These are phyloP conservation scores for Adela reaumurella DNA, from an alignment of 2,888 invertebrate genomes.

Conservation along the genomic window DNA sequence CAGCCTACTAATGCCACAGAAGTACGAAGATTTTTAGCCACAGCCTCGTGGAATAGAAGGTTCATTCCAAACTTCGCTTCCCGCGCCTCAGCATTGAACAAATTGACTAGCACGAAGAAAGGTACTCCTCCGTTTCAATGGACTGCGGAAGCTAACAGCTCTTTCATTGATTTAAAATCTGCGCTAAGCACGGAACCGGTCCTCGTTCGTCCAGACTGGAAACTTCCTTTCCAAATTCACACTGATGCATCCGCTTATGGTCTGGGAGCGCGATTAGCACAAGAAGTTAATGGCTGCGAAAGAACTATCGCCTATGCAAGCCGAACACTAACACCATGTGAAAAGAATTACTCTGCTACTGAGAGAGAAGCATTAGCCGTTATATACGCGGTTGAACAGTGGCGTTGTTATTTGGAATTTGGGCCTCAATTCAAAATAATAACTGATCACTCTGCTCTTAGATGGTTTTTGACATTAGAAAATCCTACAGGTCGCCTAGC, in stretches of 20 bases:
- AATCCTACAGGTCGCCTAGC: constrained; percentile 4
- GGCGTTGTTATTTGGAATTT: background rate
- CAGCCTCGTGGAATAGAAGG: background rate
- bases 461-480: constrained; percentile 9
- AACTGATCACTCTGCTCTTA: background rate
- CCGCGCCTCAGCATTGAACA: background rate
- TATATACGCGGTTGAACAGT: constrained; percentile 10
- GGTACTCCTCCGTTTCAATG: background rate
- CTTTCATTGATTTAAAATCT: background rate
- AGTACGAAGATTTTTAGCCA: background rate
- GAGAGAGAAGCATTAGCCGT: constrained; percentile 17
- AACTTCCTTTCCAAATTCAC: background rate
- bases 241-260: background rate
- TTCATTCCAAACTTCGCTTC: background rate
- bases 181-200: background rate
- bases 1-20: constrained; percentile 9
- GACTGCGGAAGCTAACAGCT: background rate
- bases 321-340: constrained; percentile 4
- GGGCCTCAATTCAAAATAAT: background rate
- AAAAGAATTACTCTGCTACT: constrained; percentile 13
- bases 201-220: background rate
- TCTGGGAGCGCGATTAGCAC: background rate
- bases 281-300: background rate
- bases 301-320: constrained; percentile 10
- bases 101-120: background rate